Conservation (phyloP, 2,113 vertebrate species). For the Corythornis madagascariensis region DNA sequence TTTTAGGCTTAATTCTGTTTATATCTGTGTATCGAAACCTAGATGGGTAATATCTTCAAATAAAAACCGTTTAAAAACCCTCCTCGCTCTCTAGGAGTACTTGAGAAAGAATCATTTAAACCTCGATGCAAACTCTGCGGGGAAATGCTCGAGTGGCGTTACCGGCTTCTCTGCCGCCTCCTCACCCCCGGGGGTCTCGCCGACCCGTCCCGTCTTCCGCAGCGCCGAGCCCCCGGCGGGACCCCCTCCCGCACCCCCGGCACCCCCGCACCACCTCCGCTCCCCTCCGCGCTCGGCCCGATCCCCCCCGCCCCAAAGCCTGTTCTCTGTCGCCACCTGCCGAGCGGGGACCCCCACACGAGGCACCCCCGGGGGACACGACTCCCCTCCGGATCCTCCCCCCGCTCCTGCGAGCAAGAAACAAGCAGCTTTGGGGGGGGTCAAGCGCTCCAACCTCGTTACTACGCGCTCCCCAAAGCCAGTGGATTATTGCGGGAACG, state of each 20-base stretch:
- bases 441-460: background rate
- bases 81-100: background rate
- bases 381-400: background rate
- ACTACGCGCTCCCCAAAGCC: no score
- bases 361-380: background rate
- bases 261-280: no score
- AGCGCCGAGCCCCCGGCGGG: background rate
- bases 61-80: background rate
- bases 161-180: background rate
- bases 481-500: background rate
- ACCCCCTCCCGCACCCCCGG: no score
- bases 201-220: no score
- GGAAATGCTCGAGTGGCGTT: background rate
- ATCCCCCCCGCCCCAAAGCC: background rate
- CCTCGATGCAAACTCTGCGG: background rate
- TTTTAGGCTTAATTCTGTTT: background rate
- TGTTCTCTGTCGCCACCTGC: conserved; percentile 78
- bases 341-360: background rate
- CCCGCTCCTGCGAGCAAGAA: background rate
- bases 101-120: background rate
- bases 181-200: background rate
- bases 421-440: background rate
- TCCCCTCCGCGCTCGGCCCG: no score
- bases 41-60: background rate
- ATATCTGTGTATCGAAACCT: background rate